Evolutionary conservation across 2,113 vertebrate species (phyloP), one percentile per base, ranked within the genome.

Genomic region (Phalacrocorax pelagicus): DNA sequence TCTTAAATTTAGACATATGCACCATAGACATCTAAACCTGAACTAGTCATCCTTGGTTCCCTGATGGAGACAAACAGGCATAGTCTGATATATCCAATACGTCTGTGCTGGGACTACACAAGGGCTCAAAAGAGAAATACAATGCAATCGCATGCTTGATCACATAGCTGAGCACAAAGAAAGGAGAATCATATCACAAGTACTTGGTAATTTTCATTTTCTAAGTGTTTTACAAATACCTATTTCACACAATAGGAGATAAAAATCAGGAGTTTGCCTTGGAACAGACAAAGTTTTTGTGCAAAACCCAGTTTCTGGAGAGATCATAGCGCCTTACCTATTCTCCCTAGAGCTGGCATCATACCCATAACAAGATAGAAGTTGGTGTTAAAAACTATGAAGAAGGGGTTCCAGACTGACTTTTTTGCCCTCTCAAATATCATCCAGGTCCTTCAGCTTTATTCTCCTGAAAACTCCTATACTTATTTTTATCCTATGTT

Each of bases 101-200:
- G 16, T 26, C 40, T 77, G 2, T 46, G 16, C 59, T 47, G 65
- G 30, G 55, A 42, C 36, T 46, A 80, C 26, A 34, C 21, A 70
- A 75, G 18, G 54, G 24, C 24, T 74, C 21, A 74, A 32, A 40
- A 19, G 61, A 46, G 20, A 66, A 75, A 72, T 19, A 71, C 8
- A 36, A 15, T 9, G 18, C 0, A 0, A 47, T 38, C 0, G 2
- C 36, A 30, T 30, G 24, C 32, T 79, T 79, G 54, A 74, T 70
- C 44, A 26, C 40, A 29, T 9, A 42, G 15, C 20, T 20, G 81
- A 74, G 54, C 47, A 80, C 34, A 42, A 74, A 47, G 23, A 80
- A 80, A 54, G 18, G 29, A 15, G 27, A 55, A 61, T 67, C 12
- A 14, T 47, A 61, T 54, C 17, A 49, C 49, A 66, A 61, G 40